A percentile compares a stretch with the other conserved stretches of the same genome.
phyloP scores from a whole-genome alignment of 2,888 invertebrate species.

The Leucoma salicis region DNA sequence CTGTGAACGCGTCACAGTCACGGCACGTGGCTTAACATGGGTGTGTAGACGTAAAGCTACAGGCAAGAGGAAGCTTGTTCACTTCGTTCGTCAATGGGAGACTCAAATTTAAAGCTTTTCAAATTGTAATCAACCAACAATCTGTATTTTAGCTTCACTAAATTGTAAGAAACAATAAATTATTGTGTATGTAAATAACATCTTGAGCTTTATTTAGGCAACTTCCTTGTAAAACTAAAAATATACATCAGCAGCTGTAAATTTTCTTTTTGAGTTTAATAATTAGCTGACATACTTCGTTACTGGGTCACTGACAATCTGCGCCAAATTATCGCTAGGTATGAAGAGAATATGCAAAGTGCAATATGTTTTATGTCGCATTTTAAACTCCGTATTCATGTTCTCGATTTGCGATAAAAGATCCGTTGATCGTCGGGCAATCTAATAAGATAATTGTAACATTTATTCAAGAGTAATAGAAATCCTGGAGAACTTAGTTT shows the following conservation, averaged over 20 bases:
- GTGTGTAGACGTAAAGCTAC: conserved; percentile 68
- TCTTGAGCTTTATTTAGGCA: conserved; percentile 76
- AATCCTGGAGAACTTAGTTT: too few relatives aligned
- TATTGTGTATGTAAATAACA: conserved; percentile 82
- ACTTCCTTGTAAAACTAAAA: conserved; percentile 50
- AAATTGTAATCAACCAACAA: conserved; percentile 78
- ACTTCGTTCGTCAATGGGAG: conserved; percentile 71
- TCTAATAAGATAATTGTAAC: too few relatives aligned
- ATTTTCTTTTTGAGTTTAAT: conserved; percentile 30
- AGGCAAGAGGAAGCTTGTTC: conserved; percentile 65
- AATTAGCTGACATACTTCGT: conserved; percentile 38
- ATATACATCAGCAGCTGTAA: conserved; percentile 37
- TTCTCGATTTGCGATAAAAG: too few relatives aligned
- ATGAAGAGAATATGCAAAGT: too few relatives aligned
- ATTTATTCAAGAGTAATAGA: too few relatives aligned
- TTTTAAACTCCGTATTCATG: too few relatives aligned
- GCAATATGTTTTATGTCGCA: too few relatives aligned
- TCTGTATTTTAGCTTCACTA: conserved; percentile 81
- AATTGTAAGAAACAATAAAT: conserved; percentile 83
- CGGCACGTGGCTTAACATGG: conserved; percentile 61
- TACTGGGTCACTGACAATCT: conserved; percentile 38
- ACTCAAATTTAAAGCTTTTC: conserved; percentile 75
- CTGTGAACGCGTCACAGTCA: conserved; percentile 38
- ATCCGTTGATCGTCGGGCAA: too few relatives aligned
- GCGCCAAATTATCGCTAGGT: conserved; percentile 33